Percentiles rank a stretch among this genome's conserved stretches.
Conservation (phyloP, 1,140 invertebrate species). For the Delia radicum region DNA sequence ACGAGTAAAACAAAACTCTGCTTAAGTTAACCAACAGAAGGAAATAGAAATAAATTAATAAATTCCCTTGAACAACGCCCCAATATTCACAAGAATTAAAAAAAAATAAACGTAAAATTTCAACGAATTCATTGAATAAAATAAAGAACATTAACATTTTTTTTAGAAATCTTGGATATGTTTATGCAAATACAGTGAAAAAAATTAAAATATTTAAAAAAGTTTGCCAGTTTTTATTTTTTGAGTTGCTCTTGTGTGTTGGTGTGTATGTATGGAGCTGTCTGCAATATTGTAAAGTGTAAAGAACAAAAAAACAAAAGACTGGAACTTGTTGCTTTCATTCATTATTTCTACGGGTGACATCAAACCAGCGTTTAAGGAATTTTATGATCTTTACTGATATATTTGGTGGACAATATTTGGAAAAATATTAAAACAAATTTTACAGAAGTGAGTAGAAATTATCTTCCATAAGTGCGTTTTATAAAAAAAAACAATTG, state of each 20-base stretch:
- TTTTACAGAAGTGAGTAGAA: too few relatives aligned
- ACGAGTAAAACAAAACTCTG: too few relatives aligned
- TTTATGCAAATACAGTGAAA: neutral
- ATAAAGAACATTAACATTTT: neutral
- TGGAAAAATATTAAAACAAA: too few relatives aligned
- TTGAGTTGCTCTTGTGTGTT: neutral
- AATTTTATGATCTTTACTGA: neutral
- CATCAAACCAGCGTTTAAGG: neutral
- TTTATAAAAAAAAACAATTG: too few relatives aligned
- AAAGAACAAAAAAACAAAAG: neutral
- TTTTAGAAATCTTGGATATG: neutral
- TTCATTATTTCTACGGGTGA: conserved; percentile 7
- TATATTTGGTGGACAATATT: neutral
- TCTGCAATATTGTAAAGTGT: neutral
- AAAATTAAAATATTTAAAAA: neutral
- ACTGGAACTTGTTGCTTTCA: conserved; percentile 20
- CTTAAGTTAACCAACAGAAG: neutral
- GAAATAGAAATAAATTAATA: neutral
- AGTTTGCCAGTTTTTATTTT: neutral
- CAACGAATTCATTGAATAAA: neutral
- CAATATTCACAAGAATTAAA: too few relatives aligned
- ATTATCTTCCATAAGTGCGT: too few relatives aligned
- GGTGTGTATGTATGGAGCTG: neutral
- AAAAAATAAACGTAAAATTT: neutral
- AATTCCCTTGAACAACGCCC: too few relatives aligned